Base-by-base conservation (phyloP, 2,113 vertebrate genomes). In the Dicaeum eximium region DNA sequence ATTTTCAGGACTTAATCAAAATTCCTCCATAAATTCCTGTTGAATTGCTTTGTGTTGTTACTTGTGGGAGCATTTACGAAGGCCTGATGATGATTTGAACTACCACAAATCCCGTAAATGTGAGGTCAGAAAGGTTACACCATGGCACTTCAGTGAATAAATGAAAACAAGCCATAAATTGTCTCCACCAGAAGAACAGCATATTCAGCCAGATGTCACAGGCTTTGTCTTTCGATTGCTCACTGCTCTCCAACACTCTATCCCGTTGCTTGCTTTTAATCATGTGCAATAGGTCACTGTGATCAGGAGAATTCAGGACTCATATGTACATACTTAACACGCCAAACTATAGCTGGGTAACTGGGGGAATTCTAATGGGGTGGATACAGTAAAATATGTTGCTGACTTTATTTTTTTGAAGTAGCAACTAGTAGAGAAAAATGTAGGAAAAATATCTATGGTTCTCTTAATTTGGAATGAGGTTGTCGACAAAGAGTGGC, bases 81-180 rank as follows among this genome's bases (percentile, higher is more conserved):
- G 85, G 91, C 40, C n/a, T 92, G 71, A 96, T 40, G 73, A 86
- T 86, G 28, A 71, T 93, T 85, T 93, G 91, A 97, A 88, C 60
- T 94, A 61, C 72, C 40, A 86, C 89, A 94, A 94, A 90, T 95
- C 69, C 62, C 50, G 72, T 70, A 91, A 95, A 77, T 50, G 54
- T 44, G 37, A 92, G 90, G 95, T 96, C 95, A 96, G 90, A 73
- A 97, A 96, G 91, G 86, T 87, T 90, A 93, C 53, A 94, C 37
- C 10, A 3, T n/a, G 42, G 83, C 37, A 94, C 38, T 92, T 96
- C 65, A 96, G 62, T 25, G 87, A 96, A 92, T 84, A 88, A 97
- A 93, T 87, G 35, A 96, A 97, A 98, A 96, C 72, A 98, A 94
- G 88, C 50, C 61, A 51, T 96, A 92, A 97, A 94, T 97, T 95